These are phyloP conservation scores for Etheostoma cragini DNA, from an alignment of 2,113 vertebrate species.

Conservation along the genomic window DNA sequence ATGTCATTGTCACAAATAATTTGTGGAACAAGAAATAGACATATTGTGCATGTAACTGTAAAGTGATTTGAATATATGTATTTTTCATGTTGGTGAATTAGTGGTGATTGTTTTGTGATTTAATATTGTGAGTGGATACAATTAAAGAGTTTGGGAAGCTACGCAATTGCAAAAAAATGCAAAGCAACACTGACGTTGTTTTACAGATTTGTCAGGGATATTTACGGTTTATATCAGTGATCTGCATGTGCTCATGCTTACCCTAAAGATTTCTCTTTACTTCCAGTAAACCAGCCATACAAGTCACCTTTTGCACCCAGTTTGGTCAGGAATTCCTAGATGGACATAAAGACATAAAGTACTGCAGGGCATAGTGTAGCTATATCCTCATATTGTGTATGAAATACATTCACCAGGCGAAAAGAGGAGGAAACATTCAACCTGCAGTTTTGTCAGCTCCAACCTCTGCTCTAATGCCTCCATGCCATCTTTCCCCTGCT, in stretches of 20 bases:
- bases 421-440: conserved; percentile 49
- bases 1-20: background rate
- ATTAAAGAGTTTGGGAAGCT: background rate
- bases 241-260: conserved; percentile 70
- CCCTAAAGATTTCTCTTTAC: conserved; percentile 83
- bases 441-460: conserved; percentile 89
- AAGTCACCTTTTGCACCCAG: conserved; percentile 87
- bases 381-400: background rate
- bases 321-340: conserved; percentile 87
- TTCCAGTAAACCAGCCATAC: conserved; percentile 84
- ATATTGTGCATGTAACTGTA: background rate
- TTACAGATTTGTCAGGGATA: background rate
- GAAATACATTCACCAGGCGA: background rate
- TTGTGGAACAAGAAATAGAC: background rate
- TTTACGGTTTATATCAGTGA: background rate
- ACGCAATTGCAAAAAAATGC: background rate
- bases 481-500: conserved; percentile 85
- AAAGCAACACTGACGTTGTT: background rate
- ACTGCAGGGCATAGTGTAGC: background rate
- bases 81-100: background rate
- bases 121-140: background rate
- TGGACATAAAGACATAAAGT: background rate
- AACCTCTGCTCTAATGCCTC: conserved; percentile 86
- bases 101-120: background rate
- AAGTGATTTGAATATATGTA: background rate